phyloP scores from a whole-genome alignment of 1,140 invertebrate genomes.

The Calephelis virginiensis region DNA sequence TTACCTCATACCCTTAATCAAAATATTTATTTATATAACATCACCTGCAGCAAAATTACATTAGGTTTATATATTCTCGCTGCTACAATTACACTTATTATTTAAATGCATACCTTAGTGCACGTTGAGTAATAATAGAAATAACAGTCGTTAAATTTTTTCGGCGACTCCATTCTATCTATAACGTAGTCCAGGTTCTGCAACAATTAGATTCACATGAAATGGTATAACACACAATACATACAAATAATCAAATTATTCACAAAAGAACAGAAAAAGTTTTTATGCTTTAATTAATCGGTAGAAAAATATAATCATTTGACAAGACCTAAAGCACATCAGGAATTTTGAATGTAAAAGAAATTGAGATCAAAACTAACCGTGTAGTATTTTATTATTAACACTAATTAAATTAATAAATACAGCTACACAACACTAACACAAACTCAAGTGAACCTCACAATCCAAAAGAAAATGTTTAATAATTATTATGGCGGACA shows the following conservation, averaged over 20 bases:
- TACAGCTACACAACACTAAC: conserved; percentile 66
- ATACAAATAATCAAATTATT: conserved; percentile 9
- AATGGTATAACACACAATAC: conserved; percentile 13
- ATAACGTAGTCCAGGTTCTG: conserved; percentile 55
- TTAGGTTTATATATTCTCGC: background rate
- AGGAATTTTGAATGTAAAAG: conserved; percentile 51
- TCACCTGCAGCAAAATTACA: background rate
- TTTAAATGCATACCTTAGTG: conserved; percentile 81
- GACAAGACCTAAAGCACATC: conserved; percentile 60
- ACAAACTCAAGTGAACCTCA: conserved; percentile 71
- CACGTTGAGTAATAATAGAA: conserved; percentile 92
- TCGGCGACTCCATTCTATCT: conserved; percentile 78
- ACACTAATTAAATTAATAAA: conserved; percentile 71
- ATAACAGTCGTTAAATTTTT: conserved; percentile 89
- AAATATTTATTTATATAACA: conserved; percentile 13
- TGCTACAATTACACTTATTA: background rate
- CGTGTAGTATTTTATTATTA: conserved; percentile 55
- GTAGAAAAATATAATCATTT: conserved; percentile 32
- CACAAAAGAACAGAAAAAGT: conserved; percentile 2
- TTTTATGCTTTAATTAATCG: conserved; percentile 14
- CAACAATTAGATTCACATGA: conserved; percentile 26
- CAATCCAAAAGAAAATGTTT: conserved; percentile 68
- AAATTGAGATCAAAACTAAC: conserved; percentile 54
- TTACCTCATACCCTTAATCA: conserved; percentile 1
- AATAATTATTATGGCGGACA: conserved; percentile 75